A percentile compares a stretch with the other conserved stretches of the same genome.
Conservation (phyloP, 2,113 vertebrate genomes). For the Brevimyrus niger region DNA sequence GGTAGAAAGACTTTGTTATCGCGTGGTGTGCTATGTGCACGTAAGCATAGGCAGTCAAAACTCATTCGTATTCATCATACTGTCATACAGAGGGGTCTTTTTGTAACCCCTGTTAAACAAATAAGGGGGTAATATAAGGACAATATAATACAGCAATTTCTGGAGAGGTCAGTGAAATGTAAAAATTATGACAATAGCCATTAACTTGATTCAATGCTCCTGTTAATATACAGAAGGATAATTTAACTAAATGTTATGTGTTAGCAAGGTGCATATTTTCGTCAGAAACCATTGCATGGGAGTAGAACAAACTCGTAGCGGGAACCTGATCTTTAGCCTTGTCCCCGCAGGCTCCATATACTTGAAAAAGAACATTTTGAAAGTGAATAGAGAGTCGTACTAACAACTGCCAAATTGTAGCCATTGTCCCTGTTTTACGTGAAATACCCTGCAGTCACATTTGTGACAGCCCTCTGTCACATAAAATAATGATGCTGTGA, state of each 20-base stretch:
- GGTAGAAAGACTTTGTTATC: not conserved
- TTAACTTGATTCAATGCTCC: not conserved
- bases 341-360: not conserved
- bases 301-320: slow-evolving; percentile 7
- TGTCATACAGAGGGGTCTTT: not conserved
- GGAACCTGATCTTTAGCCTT: slow-evolving; percentile 7
- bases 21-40: not conserved
- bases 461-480: not conserved
- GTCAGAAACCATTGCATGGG: slow-evolving; percentile 8
- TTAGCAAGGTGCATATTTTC: not conserved
- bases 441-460: not conserved
- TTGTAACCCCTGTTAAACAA: not conserved
- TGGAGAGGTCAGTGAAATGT: not conserved
- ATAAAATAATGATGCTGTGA: not conserved
- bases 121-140: not conserved
- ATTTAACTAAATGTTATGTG: not conserved
- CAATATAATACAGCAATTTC: not conserved
- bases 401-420: slow-evolving; percentile 17
- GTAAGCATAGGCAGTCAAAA: not conserved
- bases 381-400: slow-evolving; percentile 9
- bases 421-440: not conserved
- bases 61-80: not conserved
- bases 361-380: slow-evolving; percentile 21
- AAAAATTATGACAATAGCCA: not conserved
- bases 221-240: not conserved